Evolutionary conservation across 2,888 invertebrate genomes (phyloP), one percentile per base, ranked within the genome.

Genomic region (Cephus runcator): DNA sequence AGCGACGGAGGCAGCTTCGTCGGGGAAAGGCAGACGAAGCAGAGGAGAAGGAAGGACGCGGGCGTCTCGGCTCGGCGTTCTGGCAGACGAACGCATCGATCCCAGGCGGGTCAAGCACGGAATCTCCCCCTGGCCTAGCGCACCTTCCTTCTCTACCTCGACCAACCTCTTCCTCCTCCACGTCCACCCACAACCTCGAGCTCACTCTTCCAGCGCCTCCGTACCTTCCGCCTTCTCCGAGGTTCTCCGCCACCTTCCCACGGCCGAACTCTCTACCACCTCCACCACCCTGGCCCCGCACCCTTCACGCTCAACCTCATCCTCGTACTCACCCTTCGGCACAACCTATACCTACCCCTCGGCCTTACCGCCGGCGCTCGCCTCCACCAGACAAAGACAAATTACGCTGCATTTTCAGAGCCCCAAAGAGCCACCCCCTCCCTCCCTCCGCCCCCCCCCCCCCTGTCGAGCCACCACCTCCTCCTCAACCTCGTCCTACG

Each of bases 61-160:
- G 89, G 89, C 89, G 90, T 90, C 90, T 90, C 90, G 85, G 83
- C 85, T 85, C 83, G 88, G 88, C 87, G 90, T 90, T 90, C 90
- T 90, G 91, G 91, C 91, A 91, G 91, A 91, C 91, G 91, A 91
- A 91, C 91, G 91, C 91, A 91, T 91, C 91, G 91, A 91, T 91
- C 91, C 91, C 91, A 90, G 91, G 90, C 91, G 90, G 91, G 91
- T 91, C 91, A 91, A 91, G 91, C 91, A 90, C 89, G 90, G 91
- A 90, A 90, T 90, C 88, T 87, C 88, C 87, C 87, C 86, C 86
- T 84, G 77, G 83, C 83, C 78, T 71, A 78, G 77, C 76, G 73
- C 71, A 76, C 73, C 78, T 73, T 81, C 79, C 76, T 79, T 82
- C 73, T 71, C 78, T 77, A 76, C 69, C 81, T 79, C 75, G 40